A percentile compares a stretch with the other conserved stretches of the same genome.
Conservation (phyloP, 2,888 invertebrate genomes). For the Temnothorax ravouxi region DNA sequence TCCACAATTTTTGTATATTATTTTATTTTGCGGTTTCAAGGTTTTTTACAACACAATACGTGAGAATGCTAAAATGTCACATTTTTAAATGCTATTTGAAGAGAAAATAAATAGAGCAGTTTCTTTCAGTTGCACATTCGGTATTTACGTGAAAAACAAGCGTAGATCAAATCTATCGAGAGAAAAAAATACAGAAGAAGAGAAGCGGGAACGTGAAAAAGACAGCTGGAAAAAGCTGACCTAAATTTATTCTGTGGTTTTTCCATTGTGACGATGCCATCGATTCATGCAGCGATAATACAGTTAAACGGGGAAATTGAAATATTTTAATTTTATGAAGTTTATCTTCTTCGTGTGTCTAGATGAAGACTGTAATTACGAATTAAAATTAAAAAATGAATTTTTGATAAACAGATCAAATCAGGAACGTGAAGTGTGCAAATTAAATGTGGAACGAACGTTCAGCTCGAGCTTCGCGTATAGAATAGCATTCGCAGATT, state of each 20-base stretch:
- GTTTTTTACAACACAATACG: neutral
- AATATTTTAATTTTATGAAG: neutral
- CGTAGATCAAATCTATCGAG: neutral
- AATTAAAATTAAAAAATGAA: neutral
- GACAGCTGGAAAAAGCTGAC: neutral
- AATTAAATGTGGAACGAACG: neutral
- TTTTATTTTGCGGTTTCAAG: neutral
- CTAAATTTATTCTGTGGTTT: slow-evolving; percentile 19
- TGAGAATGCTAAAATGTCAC: neutral
- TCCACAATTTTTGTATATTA: neutral
- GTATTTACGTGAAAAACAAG: neutral
- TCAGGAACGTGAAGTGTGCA: neutral
- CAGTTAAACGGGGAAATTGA: neutral
- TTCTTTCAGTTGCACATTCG: neutral
- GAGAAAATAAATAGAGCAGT: neutral
- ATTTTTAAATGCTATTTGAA: neutral
- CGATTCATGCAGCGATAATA: neutral
- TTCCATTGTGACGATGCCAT: neutral
- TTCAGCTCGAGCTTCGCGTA: neutral
- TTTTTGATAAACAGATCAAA: neutral
- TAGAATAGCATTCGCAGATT: slow-evolving; percentile 6
- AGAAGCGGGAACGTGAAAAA: neutral
- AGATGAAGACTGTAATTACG: neutral
- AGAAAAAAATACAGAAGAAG: slow-evolving; percentile 2
- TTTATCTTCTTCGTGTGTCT: neutral